Evolutionary conservation across 64 coral and sea anemone genomes (phyloP).

Genomic region (Hydrozoanthus tunicans): DNA sequence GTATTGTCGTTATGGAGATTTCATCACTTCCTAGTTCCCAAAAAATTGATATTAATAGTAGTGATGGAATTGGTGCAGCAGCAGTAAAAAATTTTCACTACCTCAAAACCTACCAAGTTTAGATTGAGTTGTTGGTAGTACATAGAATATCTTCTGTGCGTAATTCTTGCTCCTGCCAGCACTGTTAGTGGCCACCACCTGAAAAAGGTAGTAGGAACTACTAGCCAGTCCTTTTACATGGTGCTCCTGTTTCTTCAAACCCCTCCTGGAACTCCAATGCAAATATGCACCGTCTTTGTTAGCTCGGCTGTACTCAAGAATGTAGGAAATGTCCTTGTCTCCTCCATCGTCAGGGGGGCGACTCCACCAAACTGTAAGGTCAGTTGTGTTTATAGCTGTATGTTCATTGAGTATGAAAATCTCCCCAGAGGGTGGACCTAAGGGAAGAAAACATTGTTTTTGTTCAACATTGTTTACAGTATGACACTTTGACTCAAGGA

Average conservation of each 20-base stretch:
- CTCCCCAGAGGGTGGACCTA: conserved; percentile 79
- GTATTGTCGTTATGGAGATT: too few relatives aligned
- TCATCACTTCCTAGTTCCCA: too few relatives aligned
- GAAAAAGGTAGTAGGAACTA: conserved; percentile 62
- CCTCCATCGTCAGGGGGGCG: conserved; percentile 74
- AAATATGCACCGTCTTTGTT: conserved; percentile 56
- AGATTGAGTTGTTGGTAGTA: not conserved
- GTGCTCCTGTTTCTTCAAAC: conserved; percentile 43
- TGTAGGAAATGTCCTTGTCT: conserved; percentile 63
- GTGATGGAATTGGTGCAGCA: too few relatives aligned
- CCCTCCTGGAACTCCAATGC: conserved; percentile 71
- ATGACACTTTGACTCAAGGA: too few relatives aligned
- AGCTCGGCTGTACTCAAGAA: conserved; percentile 75
- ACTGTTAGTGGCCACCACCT: conserved; percentile 68
- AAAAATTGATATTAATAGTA: too few relatives aligned
- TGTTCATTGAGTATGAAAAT: conserved; percentile 70
- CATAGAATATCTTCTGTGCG: conserved; percentile 66
- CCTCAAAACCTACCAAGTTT: too few relatives aligned
- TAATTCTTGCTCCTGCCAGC: conserved; percentile 66
- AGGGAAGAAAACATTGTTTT: not conserved
- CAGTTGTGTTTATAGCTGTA: conserved; percentile 69
- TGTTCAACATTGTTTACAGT: not conserved
- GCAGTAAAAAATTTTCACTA: too few relatives aligned
- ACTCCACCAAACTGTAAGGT: conserved; percentile 67
- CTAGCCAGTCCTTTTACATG: conserved; percentile 66